Conservation (phyloP, 2,113 vertebrate genomes). For the Tauraco erythrolophus region DNA sequence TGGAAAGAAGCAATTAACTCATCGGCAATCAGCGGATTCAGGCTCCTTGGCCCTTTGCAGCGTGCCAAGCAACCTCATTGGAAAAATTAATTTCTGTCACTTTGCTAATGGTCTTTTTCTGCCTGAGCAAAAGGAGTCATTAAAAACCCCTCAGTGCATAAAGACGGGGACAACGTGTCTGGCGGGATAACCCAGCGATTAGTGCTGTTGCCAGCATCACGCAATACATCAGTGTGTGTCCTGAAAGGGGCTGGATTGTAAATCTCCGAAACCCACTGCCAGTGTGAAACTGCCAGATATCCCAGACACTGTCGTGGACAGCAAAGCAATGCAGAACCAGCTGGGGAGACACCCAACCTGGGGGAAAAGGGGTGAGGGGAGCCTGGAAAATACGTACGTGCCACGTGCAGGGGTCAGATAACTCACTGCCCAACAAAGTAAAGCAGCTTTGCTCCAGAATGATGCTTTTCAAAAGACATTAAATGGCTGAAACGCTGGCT, state of each 20-base stretch:
- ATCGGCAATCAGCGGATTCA: slow-evolving; percentile 13
- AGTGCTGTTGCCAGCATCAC: background rate
- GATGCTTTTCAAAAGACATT: background rate
- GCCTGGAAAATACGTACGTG: background rate
- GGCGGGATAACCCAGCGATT: slow-evolving; percentile 13
- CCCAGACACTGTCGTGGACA: background rate
- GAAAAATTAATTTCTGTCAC: slow-evolving; percentile 69
- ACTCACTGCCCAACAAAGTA: background rate
- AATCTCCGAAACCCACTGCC: background rate
- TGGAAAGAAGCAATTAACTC: slow-evolving; percentile 30
- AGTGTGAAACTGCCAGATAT: background rate
- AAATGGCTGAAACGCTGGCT: background rate
- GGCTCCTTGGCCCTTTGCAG: slow-evolving; percentile 1
- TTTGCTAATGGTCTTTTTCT: slow-evolving; percentile 66
- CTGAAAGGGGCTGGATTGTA: background rate
- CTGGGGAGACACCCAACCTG: background rate
- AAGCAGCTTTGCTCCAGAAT: background rate
- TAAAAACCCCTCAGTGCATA: slow-evolving; percentile 26
- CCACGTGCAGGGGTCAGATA: background rate
- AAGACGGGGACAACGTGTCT: slow-evolving; percentile 47
- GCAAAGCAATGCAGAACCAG: background rate
- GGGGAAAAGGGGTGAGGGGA: background rate
- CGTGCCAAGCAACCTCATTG: slow-evolving; percentile 3
- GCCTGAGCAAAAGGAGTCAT: slow-evolving; percentile 55
- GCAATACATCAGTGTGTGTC: background rate